phyloP scores from a whole-genome alignment of 1,140 invertebrate genomes.

The Drosophila murphyi region DNA sequence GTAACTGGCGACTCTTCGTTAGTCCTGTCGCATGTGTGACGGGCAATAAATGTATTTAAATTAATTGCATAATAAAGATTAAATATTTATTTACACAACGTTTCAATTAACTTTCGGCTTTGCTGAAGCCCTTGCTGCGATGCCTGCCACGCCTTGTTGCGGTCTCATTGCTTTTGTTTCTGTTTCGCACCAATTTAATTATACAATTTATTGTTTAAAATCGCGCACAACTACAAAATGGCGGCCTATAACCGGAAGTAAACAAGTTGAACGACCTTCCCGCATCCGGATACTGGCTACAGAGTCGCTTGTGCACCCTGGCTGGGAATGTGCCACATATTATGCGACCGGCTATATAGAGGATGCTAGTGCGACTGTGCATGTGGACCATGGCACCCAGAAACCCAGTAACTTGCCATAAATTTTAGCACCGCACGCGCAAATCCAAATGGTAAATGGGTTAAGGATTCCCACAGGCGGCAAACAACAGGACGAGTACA shows the following conservation, averaged over 20 bases:
- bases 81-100: constrained; percentile 84
- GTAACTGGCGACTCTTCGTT: constrained; percentile 12
- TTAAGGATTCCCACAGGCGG: constrained; percentile 34
- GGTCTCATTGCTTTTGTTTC: constrained; percentile 46
- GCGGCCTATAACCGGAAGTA: constrained; percentile 68
- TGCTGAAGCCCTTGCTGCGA: constrained; percentile 15
- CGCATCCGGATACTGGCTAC: background rate
- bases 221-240: constrained; percentile 70
- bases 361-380: constrained; percentile 29
- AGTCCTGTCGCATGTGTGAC: constrained; percentile 17
- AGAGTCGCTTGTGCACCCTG: background rate
- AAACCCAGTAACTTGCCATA: constrained; percentile 73
- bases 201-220: constrained; percentile 79
- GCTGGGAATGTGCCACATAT: constrained; percentile 76
- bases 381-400: constrained; percentile 51
- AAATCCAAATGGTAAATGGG: constrained; percentile 60
- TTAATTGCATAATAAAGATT: constrained; percentile 84
- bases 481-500: no score
- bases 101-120: constrained; percentile 83
- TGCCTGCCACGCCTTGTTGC: constrained; percentile 8
- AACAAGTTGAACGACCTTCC: constrained; percentile 75
- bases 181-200: constrained; percentile 74
- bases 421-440: constrained; percentile 61
- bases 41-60: constrained; percentile 80
- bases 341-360: constrained; percentile 56